Evolutionary conservation across 1,140 invertebrate species (phyloP).

Genomic region (Drosophila repleta): DNA sequence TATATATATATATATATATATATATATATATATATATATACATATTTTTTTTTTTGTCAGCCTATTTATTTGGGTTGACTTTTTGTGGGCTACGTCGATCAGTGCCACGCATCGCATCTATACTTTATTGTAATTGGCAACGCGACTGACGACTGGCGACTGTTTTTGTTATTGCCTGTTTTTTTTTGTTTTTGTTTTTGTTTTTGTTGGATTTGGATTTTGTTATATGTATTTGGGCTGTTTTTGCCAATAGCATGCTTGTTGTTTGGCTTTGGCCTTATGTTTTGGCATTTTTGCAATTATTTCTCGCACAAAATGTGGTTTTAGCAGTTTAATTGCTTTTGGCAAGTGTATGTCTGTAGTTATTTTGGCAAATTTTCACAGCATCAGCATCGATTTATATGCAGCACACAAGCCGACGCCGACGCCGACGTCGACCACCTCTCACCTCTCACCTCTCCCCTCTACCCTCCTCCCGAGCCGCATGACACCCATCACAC

Average conservation of each 20-base stretch:
- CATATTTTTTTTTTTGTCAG: conserved; percentile 23
- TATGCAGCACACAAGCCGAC: conserved; percentile 68
- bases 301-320: conserved; percentile 83
- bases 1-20: conserved; percentile 17
- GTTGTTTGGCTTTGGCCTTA: conserved; percentile 76
- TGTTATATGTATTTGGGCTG: conserved; percentile 26
- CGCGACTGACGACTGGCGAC: conserved; percentile 30
- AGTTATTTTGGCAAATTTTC: conserved; percentile 82
- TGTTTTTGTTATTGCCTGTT: conserved; percentile 30
- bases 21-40: conserved; percentile 25
- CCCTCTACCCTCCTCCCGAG: background rate
- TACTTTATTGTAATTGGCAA: conserved; percentile 49
- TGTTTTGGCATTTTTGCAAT: conserved; percentile 82
- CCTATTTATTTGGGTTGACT: conserved; percentile 65
- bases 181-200: conserved; percentile 30
- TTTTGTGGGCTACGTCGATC: conserved; percentile 70
- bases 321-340: conserved; percentile 83
- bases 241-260: conserved; percentile 59
- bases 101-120: conserved; percentile 29
- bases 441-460: background rate
- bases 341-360: conserved; percentile 70
- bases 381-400: conserved; percentile 81
- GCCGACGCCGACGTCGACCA: background rate
- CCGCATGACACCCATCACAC: conserved; percentile 29
- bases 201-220: conserved; percentile 4